These are phyloP conservation scores for Opisthocomus hoazin DNA, from an alignment of 2,113 vertebrate species.

Conservation along the genomic window DNA sequence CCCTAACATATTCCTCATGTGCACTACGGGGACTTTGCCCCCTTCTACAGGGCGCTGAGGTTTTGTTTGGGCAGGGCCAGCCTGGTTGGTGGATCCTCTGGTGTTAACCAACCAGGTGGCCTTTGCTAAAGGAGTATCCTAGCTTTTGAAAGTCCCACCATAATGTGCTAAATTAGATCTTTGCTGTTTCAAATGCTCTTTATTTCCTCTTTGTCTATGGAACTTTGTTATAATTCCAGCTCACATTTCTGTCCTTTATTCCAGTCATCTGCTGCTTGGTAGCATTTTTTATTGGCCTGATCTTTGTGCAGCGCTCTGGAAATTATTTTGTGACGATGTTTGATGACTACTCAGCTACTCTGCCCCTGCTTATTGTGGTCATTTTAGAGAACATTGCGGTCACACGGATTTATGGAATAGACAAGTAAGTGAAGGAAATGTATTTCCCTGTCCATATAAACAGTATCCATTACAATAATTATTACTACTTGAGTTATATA, in stretches of 20 bases:
- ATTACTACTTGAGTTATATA: not conserved
- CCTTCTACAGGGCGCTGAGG: too few species aligned
- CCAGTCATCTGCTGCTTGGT: constrained; percentile 87
- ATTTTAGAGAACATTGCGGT: constrained; percentile 92
- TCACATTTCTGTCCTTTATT: constrained; percentile 43
- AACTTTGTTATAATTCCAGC: not conserved
- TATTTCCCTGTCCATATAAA: not conserved
- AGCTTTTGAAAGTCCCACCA: too few species aligned
- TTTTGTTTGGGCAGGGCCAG: too few species aligned
- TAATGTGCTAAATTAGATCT: fast-evolving
- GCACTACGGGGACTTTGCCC: too few species aligned
- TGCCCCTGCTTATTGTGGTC: constrained; percentile 92
- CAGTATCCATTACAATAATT: not conserved
- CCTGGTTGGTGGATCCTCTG: too few species aligned
- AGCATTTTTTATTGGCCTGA: constrained; percentile 89
- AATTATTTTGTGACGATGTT: constrained; percentile 99
- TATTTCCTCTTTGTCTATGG: not conserved
- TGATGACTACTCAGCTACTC: constrained; percentile 95
- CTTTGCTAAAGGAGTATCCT: too few species aligned
- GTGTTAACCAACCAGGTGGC: too few species aligned
- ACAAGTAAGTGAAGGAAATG: constrained; percentile 80
- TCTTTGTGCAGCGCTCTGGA: constrained; percentile 95
- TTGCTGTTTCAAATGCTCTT: not conserved
- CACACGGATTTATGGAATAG: constrained; percentile 90
- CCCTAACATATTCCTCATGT: too few species aligned